Conservation (phyloP, 2,888 invertebrate species). For the Drosophila cracens region DNA sequence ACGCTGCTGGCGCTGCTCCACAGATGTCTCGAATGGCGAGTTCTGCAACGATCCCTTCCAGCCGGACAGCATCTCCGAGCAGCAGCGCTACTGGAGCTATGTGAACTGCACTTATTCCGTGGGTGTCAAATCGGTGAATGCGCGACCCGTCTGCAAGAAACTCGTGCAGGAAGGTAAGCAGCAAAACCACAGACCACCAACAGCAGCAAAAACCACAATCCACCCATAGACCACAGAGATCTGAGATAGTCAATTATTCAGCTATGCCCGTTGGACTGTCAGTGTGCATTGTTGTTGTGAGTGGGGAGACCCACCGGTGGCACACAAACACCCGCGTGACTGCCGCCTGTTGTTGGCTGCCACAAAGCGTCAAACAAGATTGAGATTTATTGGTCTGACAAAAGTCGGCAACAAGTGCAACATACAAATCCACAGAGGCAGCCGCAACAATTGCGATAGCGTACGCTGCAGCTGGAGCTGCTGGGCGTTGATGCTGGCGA, state of each 20-base stretch:
- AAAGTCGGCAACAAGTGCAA: constrained; percentile 70
- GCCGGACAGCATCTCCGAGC: constrained; percentile 85
- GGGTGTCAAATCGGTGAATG: constrained; percentile 84
- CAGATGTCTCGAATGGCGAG: constrained; percentile 87
- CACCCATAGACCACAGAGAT: constrained; percentile 14
- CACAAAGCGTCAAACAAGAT: constrained; percentile 78
- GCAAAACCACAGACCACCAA: not conserved
- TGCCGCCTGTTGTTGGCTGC: constrained; percentile 68
- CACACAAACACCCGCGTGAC: constrained; percentile 48
- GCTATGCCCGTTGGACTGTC: constrained; percentile 46
- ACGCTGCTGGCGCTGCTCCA: constrained; percentile 91
- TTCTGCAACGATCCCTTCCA: constrained; percentile 91
- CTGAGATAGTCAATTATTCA: constrained; percentile 42
- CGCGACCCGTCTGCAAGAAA: constrained; percentile 90
- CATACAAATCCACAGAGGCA: constrained; percentile 55
- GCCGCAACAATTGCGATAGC: constrained; percentile 55
- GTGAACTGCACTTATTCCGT: constrained; percentile 85
- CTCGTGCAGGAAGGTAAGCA: constrained; percentile 90
- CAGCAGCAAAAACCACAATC: constrained; percentile 9
- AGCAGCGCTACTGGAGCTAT: constrained; percentile 85
- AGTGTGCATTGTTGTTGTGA: constrained; percentile 35
- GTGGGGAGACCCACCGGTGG: constrained; percentile 58
- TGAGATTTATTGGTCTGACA: constrained; percentile 77
- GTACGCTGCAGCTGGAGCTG: constrained; percentile 31
- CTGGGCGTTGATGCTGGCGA: constrained; percentile 57